phyloP scores from a whole-genome alignment of 2,797 vertebrate species.

The Eulemur rubriventer region DNA sequence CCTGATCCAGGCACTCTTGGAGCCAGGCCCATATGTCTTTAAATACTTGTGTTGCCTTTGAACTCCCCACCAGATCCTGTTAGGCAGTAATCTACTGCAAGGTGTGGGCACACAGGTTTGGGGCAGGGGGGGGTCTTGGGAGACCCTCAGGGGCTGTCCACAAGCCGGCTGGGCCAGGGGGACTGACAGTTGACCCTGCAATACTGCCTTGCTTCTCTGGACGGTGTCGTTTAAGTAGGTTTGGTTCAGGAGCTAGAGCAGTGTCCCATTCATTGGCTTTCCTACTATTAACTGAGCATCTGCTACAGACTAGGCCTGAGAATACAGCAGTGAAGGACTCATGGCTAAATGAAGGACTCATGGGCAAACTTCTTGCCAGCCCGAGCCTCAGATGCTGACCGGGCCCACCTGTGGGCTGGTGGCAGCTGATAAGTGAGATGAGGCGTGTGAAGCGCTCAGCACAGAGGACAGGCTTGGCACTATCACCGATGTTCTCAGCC shows the following conservation, averaged over 20 bases:
- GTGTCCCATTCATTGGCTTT: background rate
- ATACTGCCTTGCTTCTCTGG: background rate
- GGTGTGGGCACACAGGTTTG: background rate
- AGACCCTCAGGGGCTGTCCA: background rate
- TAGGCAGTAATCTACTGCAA: background rate
- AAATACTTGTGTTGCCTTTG: background rate
- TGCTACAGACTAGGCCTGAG: background rate
- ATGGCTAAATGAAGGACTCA: too few relatives aligned
- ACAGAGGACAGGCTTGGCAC: background rate
- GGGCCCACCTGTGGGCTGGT: background rate
- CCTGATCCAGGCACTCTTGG: fast-evolving
- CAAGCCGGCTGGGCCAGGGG: background rate
- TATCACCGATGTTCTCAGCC: background rate
- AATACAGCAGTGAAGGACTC: background rate
- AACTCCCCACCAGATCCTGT: background rate
- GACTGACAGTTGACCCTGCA: background rate
- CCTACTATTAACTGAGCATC: background rate
- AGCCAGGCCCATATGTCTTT: background rate
- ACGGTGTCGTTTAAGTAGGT: background rate
- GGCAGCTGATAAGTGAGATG: background rate
- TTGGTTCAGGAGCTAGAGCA: background rate
- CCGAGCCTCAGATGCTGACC: too few relatives aligned
- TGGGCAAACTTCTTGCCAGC: background rate
- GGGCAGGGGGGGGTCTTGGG: background rate
- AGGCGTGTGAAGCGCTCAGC: background rate